These are phyloP conservation scores for Danio jaintianensis DNA, from an alignment of 2,797 vertebrate species.

Conservation along the genomic window DNA sequence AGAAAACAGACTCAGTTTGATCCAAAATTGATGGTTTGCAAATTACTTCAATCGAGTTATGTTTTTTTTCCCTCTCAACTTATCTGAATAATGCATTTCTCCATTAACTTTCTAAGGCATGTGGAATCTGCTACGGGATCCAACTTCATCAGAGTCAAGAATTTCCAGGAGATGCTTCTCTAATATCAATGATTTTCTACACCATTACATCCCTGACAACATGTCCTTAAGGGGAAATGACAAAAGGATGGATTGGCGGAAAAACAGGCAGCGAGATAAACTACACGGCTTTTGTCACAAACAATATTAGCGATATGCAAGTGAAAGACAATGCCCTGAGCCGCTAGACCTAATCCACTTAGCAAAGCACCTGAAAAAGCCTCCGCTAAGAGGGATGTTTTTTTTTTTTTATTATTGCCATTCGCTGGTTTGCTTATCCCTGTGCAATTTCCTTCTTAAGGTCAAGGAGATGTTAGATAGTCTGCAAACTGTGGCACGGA, in stretches of 20 bases:
- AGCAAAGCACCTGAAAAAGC: conserved; percentile 23
- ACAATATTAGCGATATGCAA: conserved; percentile 22
- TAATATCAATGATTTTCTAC: conserved; percentile 46
- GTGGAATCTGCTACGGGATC: conserved; percentile 17
- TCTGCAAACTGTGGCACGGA: neutral
- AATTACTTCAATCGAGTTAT: conserved; percentile 50
- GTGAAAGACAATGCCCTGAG: conserved; percentile 27
- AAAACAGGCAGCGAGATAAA: conserved; percentile 5
- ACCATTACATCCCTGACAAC: conserved; percentile 39
- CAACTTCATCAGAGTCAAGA: conserved; percentile 33
- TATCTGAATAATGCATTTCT: conserved; percentile 40
- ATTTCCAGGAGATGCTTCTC: conserved; percentile 24
- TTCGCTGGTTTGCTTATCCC: neutral
- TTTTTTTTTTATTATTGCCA: conserved; percentile 11
- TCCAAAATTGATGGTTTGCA: conserved; percentile 26
- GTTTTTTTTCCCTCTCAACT: neutral
- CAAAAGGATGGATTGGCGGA: conserved; percentile 18
- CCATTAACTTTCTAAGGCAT: conserved; percentile 27
- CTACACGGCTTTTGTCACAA: conserved; percentile 17
- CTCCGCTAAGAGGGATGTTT: neutral
- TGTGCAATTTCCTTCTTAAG: conserved; percentile 20
- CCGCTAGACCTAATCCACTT: conserved; percentile 20
- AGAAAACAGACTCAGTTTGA: conserved; percentile 48
- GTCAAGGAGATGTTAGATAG: conserved; percentile 31
- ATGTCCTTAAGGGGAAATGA: conserved; percentile 30